Percentiles rank a stretch among this genome's conserved stretches.
Evolutionary conservation across 2,888 invertebrate genomes (phyloP).

Genomic region (Trachelus troglodyta): DNA sequence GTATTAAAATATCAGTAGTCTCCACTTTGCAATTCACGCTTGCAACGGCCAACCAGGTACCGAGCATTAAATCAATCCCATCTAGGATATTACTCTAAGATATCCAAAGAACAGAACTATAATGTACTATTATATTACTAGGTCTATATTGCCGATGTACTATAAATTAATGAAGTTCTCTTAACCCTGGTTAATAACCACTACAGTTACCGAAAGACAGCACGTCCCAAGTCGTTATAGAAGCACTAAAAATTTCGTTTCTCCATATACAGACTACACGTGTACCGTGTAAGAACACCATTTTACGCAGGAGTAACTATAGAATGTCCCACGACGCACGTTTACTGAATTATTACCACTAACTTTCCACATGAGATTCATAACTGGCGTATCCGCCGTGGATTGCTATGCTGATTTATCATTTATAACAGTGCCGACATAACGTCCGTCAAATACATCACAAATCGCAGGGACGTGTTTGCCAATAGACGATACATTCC

Average conservation of each 20-base stretch:
- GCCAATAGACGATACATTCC: not conserved
- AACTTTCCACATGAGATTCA: not conserved
- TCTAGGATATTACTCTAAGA: not conserved
- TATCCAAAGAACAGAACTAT: not conserved
- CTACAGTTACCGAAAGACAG: too few species aligned
- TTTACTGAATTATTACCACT: not conserved
- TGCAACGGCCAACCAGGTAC: not conserved
- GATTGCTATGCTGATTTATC: not conserved
- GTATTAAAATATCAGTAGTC: conserved; percentile 61
- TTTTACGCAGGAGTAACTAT: not conserved
- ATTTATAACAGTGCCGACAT: not conserved
- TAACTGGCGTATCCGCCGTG: not conserved
- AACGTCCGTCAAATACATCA: not conserved
- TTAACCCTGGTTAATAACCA: too few species aligned
- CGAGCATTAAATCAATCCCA: conserved; percentile 56
- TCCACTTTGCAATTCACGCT: not conserved
- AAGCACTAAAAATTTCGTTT: too few species aligned
- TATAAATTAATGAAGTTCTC: too few species aligned
- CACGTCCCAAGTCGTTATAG: too few species aligned
- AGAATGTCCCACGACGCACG: not conserved
- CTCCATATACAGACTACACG: not conserved
- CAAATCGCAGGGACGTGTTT: not conserved
- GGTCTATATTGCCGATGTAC: too few species aligned
- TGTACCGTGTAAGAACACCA: not conserved
- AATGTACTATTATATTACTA: not conserved